A percentile compares a stretch with the other conserved stretches of the same genome.
Evolutionary conservation across 2,113 vertebrate genomes (phyloP).

Genomic region (Xiphophorus hellerii): DNA sequence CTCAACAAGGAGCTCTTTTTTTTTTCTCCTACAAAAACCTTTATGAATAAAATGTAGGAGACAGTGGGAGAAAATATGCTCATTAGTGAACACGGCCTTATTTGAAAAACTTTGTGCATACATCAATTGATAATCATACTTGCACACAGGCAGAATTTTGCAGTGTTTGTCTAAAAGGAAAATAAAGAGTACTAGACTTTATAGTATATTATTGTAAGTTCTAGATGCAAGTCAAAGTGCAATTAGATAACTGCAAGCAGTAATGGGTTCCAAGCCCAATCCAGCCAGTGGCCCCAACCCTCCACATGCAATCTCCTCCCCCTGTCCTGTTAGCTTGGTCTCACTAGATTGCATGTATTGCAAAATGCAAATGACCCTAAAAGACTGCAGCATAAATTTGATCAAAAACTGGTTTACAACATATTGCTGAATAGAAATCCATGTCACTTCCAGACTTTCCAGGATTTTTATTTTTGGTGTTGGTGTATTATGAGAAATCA

Average conservation of each 20-base stretch:
- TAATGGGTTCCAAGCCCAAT: too few relatives aligned
- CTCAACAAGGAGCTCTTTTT: constrained; percentile 67
- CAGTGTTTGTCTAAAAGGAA: background rate
- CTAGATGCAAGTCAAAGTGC: background rate
- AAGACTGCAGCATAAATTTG: background rate
- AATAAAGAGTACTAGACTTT: background rate
- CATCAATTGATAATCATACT: background rate
- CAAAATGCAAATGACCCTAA: too few relatives aligned
- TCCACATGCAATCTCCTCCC: too few relatives aligned
- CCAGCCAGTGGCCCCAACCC: too few relatives aligned
- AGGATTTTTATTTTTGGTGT: background rate
- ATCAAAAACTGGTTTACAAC: background rate
- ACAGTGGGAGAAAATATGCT: constrained; percentile 26
- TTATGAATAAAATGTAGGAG: constrained; percentile 39
- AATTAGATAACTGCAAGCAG: too few relatives aligned
- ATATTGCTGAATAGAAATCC: background rate
- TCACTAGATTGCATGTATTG: too few relatives aligned
- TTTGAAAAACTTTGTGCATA: constrained; percentile 8
- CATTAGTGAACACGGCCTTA: constrained; percentile 23
- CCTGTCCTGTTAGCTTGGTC: too few relatives aligned
- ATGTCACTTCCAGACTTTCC: background rate
- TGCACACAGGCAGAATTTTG: background rate
- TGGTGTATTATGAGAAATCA: too few relatives aligned
- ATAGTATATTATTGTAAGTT: background rate
- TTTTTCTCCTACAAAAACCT: constrained; percentile 41